Evolutionary conservation across 2,797 vertebrate species (phyloP).

Genomic region (Sitta carolinensis): DNA sequence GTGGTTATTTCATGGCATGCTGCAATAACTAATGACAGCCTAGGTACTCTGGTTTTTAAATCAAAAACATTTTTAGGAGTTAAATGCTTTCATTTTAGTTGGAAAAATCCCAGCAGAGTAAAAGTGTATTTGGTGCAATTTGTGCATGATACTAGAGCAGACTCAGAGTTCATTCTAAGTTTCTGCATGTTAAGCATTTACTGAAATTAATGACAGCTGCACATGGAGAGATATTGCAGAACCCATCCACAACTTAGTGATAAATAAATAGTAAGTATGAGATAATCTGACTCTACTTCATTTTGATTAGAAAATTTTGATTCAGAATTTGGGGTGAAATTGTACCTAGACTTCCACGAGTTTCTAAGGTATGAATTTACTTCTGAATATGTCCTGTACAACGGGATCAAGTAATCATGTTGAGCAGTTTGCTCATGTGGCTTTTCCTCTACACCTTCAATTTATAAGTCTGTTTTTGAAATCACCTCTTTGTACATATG

Average conservation of each 20-base stretch:
- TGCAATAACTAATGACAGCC: background rate
- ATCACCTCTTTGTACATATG: background rate
- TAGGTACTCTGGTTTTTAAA: background rate
- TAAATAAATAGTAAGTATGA: background rate
- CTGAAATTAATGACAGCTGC: conserved; percentile 42
- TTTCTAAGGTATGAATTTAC: background rate
- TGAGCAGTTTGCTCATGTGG: background rate
- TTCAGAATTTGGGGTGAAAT: background rate
- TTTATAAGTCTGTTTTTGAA: conserved; percentile 8
- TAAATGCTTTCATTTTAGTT: conserved; percentile 25
- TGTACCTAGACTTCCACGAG: background rate
- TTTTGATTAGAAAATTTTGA: background rate
- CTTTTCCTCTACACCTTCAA: background rate
- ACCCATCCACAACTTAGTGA: background rate
- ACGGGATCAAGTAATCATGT: background rate
- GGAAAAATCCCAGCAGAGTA: background rate
- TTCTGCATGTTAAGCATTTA: background rate
- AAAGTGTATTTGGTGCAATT: background rate
- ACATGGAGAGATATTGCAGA: background rate
- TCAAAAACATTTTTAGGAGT: conserved; percentile 3
- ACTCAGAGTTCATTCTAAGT: conserved; percentile 9
- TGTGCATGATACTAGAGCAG: background rate
- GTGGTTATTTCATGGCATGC: background rate
- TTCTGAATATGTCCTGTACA: background rate
- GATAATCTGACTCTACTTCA: background rate